Conservation (phyloP, 1,140 invertebrate genomes). For the Cydia fagiglandana region DNA sequence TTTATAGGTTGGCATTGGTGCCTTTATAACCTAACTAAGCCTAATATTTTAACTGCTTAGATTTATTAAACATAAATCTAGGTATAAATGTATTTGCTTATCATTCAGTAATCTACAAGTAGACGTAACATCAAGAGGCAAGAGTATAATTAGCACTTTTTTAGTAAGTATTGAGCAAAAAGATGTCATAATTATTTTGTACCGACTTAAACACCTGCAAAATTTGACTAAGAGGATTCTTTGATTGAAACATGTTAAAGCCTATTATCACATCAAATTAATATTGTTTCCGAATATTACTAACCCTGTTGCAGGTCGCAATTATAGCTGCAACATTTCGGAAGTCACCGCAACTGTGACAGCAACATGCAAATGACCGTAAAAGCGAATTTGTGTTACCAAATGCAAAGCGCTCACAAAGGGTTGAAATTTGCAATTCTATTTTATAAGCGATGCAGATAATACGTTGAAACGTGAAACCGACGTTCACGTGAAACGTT, state of each 20-base stretch:
- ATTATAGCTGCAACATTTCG: slow-evolving; percentile 45
- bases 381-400: slow-evolving; percentile 76
- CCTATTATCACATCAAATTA: not conserved
- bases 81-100: no score
- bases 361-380: slow-evolving; percentile 73
- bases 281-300: not conserved
- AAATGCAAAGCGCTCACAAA: slow-evolving; percentile 74
- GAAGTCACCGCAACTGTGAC: slow-evolving; percentile 65
- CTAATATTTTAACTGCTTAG: no score
- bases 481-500: slow-evolving; percentile 35
- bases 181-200: no score
- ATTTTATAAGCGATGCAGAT: slow-evolving; percentile 50
- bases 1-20: no score
- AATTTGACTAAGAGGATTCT: not conserved
- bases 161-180: no score
- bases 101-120: no score
- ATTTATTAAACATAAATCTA: no score
- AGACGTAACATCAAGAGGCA: no score
- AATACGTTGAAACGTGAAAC: slow-evolving; percentile 48
- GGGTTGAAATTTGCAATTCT: slow-evolving; percentile 68
- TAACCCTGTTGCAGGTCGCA: not conserved
- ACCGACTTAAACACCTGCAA: no score
- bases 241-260: not conserved
- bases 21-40: no score
- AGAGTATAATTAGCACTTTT: no score